Evolutionary conservation across 2,797 vertebrate species (phyloP).

Genomic region (Threskiornis aethiopicus): DNA sequence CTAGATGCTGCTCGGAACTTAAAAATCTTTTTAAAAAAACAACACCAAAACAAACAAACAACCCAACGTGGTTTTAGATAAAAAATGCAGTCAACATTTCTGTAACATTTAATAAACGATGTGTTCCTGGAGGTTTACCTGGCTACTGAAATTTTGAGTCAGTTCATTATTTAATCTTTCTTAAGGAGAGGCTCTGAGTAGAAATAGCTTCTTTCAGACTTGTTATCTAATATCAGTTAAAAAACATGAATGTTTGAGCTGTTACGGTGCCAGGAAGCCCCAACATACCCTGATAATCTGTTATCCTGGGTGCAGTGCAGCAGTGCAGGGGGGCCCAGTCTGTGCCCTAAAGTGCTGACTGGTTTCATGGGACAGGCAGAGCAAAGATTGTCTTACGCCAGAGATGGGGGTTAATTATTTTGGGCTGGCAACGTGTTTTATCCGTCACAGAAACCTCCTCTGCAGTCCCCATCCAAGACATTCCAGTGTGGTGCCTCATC

Average conservation of each 20-base stretch:
- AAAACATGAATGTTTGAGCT: background rate
- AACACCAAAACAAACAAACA: background rate
- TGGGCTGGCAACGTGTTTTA: background rate
- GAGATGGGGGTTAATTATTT: background rate
- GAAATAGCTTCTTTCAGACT: background rate
- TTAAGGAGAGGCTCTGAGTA: background rate
- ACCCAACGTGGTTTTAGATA: background rate
- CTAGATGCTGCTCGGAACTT: background rate
- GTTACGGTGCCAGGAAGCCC: background rate
- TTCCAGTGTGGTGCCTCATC: slow-evolving; percentile 7
- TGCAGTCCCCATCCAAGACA: background rate
- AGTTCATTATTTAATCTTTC: background rate
- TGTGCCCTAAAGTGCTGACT: background rate
- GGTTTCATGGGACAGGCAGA: background rate
- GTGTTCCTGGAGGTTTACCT: background rate
- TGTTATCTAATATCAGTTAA: background rate
- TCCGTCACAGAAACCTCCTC: background rate
- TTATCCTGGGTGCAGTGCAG: background rate
- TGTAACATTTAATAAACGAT: background rate
- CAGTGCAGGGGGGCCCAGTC: rapidly evolving
- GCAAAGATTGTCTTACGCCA: background rate
- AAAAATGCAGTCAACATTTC: background rate
- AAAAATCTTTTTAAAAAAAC: background rate
- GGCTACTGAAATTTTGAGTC: background rate
- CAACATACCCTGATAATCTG: rapidly evolving